phyloP scores from a whole-genome alignment of 64 coral and sea anemone species.

The Hydrozoanthus tunicans region DNA sequence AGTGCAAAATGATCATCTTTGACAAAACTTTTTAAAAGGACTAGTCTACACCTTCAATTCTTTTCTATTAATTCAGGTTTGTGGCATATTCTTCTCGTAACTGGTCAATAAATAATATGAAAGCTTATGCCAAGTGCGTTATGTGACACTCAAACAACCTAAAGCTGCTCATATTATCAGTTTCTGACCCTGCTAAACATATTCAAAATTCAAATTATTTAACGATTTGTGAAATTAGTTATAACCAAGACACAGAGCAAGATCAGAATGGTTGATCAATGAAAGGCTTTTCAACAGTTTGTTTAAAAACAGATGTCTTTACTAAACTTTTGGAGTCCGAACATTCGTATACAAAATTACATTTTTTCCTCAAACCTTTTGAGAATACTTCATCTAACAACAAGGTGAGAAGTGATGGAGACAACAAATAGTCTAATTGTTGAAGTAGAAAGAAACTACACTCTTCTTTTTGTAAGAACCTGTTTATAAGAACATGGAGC shows the following conservation, averaged over 20 bases:
- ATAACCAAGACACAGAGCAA: not conserved
- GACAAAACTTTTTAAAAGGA: not conserved
- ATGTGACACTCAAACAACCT: not conserved
- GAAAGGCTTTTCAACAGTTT: not conserved
- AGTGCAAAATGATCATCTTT: not conserved
- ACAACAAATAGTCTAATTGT: no score
- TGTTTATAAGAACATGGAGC: no score
- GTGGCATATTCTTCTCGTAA: not conserved
- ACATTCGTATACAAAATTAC: no score
- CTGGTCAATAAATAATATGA: constrained; percentile 19
- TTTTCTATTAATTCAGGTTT: not conserved
- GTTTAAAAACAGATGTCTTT: no score
- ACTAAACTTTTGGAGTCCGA: no score
- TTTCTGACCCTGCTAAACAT: not conserved
- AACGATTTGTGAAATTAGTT: not conserved
- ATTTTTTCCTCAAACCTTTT: no score
- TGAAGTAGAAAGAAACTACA: no score
- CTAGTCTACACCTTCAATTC: not conserved
- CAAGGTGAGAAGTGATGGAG: no score
- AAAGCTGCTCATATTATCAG: not conserved
- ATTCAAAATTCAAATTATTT: not conserved
- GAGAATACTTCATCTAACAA: no score
- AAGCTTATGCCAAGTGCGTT: not conserved
- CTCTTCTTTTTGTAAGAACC: no score
- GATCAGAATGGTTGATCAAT: not conserved